A percentile compares a stretch with the other conserved stretches of the same genome.
phyloP scores from a whole-genome alignment of 2,113 vertebrate genomes.

The Mus musculus region DNA sequence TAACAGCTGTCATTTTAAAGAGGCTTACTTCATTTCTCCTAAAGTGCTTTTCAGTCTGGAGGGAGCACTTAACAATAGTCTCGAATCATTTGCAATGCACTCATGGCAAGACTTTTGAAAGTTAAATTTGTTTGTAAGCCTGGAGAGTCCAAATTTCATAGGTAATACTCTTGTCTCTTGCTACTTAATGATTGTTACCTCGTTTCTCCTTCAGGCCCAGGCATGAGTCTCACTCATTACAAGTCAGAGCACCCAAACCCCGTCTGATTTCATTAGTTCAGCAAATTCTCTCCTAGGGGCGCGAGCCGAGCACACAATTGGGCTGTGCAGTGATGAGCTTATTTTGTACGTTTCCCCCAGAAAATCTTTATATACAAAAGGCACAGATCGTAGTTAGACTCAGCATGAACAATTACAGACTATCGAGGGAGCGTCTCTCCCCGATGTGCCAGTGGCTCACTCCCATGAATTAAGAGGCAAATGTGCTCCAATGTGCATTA shows the following conservation, averaged over 20 bases:
- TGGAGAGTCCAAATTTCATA: constrained; percentile 71
- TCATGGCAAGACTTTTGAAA: constrained; percentile 76
- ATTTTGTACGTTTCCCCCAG: constrained; percentile 58
- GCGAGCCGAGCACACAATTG: not conserved
- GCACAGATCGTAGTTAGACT: not conserved
- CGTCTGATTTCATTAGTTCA: not conserved
- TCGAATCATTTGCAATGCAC: constrained; percentile 83
- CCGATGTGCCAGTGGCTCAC: constrained; percentile 39
- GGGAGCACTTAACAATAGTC: constrained; percentile 85
- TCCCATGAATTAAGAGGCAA: constrained; percentile 72
- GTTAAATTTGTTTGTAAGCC: constrained; percentile 78
- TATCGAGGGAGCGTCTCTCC: not conserved
- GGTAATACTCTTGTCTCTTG: constrained; percentile 59
- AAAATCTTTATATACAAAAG: constrained; percentile 55
- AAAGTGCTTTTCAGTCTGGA: constrained; percentile 84
- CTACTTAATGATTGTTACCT: constrained; percentile 47
- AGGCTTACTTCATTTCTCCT: constrained; percentile 82
- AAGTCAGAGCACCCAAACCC: constrained; percentile 42
- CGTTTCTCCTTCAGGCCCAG: constrained; percentile 5
- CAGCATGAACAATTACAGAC: constrained; percentile 61
- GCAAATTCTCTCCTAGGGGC: constrained; percentile 24
- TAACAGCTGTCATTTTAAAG: constrained; percentile 83
- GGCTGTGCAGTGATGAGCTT: not conserved
- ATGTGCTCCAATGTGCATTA: constrained; percentile 64
- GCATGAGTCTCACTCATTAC: not conserved